phyloP scores from a whole-genome alignment of 2,888 invertebrate species.

The Heliconius ismenius region DNA sequence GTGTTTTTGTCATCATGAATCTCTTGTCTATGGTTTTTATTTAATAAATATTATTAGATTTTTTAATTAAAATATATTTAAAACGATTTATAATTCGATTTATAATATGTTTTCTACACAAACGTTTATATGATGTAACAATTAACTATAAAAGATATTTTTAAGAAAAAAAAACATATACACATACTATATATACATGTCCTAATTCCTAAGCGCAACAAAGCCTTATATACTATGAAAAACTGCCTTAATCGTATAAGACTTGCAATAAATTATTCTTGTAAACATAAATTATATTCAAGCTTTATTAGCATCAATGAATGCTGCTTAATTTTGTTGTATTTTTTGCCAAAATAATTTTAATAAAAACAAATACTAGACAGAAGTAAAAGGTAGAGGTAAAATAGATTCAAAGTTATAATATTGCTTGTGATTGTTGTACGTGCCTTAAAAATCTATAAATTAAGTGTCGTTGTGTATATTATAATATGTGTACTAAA shows the following conservation, averaged over 20 bases:
- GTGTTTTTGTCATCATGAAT: constrained; percentile 11
- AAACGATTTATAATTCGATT: not conserved
- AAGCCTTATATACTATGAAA: too few relatives aligned
- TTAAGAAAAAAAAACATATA: not conserved
- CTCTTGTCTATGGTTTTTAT: constrained; percentile 13
- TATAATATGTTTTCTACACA: not conserved
- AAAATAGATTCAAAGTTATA: not conserved
- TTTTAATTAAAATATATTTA: not conserved
- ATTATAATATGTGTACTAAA: constrained; percentile 7
- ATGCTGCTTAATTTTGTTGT: not conserved
- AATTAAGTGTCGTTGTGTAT: constrained; percentile 7
- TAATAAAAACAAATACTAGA: not conserved
- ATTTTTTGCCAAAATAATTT: not conserved
- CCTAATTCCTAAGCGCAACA: too few relatives aligned
- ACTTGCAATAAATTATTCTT: too few relatives aligned
- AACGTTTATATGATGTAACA: too few relatives aligned
- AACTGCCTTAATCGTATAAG: too few relatives aligned
- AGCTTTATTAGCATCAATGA: too few relatives aligned
- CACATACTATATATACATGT: too few relatives aligned
- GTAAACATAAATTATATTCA: too few relatives aligned
- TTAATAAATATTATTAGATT: not conserved
- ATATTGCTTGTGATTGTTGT: constrained; percentile 21
- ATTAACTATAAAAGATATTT: not conserved
- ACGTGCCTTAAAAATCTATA: constrained; percentile 34
- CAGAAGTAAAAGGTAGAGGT: not conserved